A percentile compares a stretch with the other conserved stretches of the same genome.
These are phyloP conservation scores for Eupithecia insigniata DNA, from an alignment of 2,888 invertebrate genomes.

Conservation along the genomic window DNA sequence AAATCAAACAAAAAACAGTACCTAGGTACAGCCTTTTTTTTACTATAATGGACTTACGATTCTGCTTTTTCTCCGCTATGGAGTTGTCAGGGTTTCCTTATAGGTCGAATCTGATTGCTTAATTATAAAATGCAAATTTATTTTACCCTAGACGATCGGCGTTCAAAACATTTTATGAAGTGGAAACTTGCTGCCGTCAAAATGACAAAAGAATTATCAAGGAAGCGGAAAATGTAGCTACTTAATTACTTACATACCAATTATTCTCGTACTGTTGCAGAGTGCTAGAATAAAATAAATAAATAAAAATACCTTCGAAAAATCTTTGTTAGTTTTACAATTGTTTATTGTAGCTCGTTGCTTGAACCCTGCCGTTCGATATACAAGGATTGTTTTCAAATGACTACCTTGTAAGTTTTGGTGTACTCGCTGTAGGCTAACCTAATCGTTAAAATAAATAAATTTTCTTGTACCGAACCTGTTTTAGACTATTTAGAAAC, in stretches of 20 bases:
- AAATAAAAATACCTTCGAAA: too few relatives aligned
- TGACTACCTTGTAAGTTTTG: too few relatives aligned
- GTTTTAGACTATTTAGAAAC: too few relatives aligned
- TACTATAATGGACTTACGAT: not conserved
- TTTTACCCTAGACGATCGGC: conserved; percentile 68
- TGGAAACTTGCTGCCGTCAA: conserved; percentile 64
- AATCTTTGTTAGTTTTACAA: not conserved
- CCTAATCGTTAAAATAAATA: too few relatives aligned
- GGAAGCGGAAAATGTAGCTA: conserved; percentile 33
- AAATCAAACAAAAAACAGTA: not conserved
- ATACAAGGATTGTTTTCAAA: not conserved
- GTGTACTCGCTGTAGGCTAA: too few relatives aligned
- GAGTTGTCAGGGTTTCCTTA: conserved; percentile 37
- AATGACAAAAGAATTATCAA: conserved; percentile 52
- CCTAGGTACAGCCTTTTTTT: not conserved
- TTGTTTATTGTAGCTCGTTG: too few relatives aligned
- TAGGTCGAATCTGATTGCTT: conserved; percentile 70
- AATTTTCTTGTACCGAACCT: not conserved
- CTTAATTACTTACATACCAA: not conserved
- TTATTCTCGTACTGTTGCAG: not conserved
- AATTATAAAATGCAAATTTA: conserved; percentile 83
- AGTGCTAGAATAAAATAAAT: too few relatives aligned
- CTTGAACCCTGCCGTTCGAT: not conserved
- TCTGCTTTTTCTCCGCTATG: conserved; percentile 27
- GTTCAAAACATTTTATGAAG: conserved; percentile 70